Evolutionary conservation across 2,888 invertebrate species (phyloP).

Genomic region (Cerceris ruficornis): DNA sequence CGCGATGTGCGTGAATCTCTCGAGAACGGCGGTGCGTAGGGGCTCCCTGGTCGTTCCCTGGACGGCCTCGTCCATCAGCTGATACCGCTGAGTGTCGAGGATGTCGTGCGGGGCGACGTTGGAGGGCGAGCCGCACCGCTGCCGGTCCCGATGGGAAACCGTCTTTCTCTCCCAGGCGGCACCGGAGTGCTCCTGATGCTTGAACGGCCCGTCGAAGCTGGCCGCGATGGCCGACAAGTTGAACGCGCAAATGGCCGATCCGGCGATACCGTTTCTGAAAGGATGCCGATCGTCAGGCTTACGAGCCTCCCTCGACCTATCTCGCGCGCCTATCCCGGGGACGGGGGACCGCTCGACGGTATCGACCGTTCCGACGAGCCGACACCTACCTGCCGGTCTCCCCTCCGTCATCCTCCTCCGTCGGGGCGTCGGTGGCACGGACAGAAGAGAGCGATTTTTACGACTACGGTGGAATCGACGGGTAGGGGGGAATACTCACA

Average conservation of each 20-base stretch:
- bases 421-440: no score
- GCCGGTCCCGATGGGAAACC: constrained; percentile 82
- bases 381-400: no score
- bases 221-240: constrained; percentile 91
- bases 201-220: constrained; percentile 93
- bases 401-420: no score
- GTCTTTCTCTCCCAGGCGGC: constrained; percentile 89
- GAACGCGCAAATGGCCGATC: constrained; percentile 96
- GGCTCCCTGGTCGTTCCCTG: constrained; percentile 89
- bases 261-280: constrained; percentile 91
- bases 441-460: neutral
- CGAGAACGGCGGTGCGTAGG: constrained; percentile 87
- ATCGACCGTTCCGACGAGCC: no score
- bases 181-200: constrained; percentile 89
- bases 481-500: constrained; percentile 82
- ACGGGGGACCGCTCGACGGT: no score
- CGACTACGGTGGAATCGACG: neutral
- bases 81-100: constrained; percentile 89
- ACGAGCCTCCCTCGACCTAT: neutral
- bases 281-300: neutral
- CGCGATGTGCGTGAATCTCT: constrained; percentile 90
- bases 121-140: constrained; percentile 78
- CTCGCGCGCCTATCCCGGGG: no score
- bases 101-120: constrained; percentile 80
- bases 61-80: constrained; percentile 94